Evolutionary conservation across 2,113 vertebrate genomes (phyloP).

Genomic region (Athene noctua): DNA sequence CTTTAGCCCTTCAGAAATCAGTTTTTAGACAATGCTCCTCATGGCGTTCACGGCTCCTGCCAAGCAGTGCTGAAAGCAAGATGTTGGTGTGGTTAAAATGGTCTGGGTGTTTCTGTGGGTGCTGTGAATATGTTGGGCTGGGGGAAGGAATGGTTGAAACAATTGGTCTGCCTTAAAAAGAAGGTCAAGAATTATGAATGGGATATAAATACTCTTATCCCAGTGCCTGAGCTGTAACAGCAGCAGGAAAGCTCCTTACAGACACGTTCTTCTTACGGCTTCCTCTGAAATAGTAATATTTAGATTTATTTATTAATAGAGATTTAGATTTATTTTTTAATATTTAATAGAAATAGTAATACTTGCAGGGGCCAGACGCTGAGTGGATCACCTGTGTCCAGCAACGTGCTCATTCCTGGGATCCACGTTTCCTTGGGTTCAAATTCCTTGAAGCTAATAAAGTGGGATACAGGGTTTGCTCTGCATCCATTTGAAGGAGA

Average conservation of each 20-base stretch:
- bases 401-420: neutral
- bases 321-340: too few species aligned
- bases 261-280: neutral
- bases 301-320: too few species aligned
- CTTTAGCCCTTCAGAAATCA: neutral
- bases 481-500: neutral
- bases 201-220: neutral
- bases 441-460: neutral
- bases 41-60: neutral
- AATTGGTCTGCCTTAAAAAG: neutral
- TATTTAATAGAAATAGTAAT: accelerated
- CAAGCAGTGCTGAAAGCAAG: neutral
- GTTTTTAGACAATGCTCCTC: neutral
- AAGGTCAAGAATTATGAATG: neutral
- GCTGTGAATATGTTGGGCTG: neutral
- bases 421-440: neutral
- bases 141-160: neutral
- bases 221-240: neutral
- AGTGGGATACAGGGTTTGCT: neutral
- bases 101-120: neutral
- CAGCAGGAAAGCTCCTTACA: neutral
- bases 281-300: neutral
- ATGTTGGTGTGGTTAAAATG: neutral
- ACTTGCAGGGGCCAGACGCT: neutral
- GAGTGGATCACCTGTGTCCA: neutral